Evolutionary conservation across 2,797 vertebrate genomes (phyloP).

Genomic region (Momotus momota): DNA sequence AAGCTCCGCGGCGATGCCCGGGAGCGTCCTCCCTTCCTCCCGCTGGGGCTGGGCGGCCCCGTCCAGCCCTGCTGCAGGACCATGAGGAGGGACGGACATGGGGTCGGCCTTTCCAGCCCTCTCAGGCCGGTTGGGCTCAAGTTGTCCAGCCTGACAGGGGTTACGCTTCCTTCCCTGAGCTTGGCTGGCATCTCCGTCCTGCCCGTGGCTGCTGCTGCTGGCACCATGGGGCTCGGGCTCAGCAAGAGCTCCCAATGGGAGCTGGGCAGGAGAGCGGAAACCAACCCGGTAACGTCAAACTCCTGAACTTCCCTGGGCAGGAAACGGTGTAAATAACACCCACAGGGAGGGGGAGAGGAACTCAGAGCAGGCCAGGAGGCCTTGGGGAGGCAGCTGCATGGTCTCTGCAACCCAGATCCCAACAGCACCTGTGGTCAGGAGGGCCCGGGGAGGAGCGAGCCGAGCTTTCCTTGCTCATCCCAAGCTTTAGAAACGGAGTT

Average conservation of each 20-base stretch:
- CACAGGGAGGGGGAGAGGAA: constrained; percentile 37
- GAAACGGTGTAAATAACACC: constrained; percentile 56
- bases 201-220: accelerated
- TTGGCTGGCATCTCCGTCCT: background rate
- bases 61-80: background rate
- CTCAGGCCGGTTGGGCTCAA: background rate
- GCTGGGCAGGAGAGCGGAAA: constrained; percentile 51
- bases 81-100: accelerated
- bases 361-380: background rate
- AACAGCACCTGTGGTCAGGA: accelerated
- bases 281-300: constrained; percentile 34
- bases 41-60: background rate
- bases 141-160: background rate
- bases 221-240: background rate
- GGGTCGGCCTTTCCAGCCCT: background rate
- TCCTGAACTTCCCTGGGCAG: constrained; percentile 68
- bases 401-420: background rate
- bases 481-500: accelerated
- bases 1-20: background rate
- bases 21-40: constrained; percentile 40
- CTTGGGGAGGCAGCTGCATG: background rate
- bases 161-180: background rate
- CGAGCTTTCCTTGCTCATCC: accelerated
- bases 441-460: background rate
- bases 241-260: background rate